phyloP scores from a whole-genome alignment of 2,113 vertebrate species.

The Lepus americanus region DNA sequence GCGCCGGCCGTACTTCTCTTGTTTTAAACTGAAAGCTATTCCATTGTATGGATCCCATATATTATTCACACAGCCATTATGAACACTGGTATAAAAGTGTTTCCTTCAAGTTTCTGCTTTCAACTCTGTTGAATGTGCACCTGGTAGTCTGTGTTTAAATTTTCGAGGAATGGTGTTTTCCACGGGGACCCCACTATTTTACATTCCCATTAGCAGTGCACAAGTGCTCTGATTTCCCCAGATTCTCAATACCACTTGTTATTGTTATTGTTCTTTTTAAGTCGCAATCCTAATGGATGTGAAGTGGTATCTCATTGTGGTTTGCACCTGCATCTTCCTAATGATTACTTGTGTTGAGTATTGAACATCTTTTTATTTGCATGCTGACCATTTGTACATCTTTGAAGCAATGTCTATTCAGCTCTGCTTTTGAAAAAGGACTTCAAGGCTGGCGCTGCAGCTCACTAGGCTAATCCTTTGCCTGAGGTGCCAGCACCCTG shows the following conservation, averaged over 20 bases:
- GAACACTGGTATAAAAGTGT: too few species aligned
- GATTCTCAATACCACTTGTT: too few species aligned
- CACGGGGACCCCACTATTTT: background rate
- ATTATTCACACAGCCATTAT: background rate
- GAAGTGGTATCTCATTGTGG: background rate
- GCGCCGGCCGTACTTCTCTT: background rate
- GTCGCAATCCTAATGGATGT: background rate
- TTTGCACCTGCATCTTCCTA: conserved; percentile 18
- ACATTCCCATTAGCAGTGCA: too few species aligned
- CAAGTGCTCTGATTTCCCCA: background rate
- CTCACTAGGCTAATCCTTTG: too few species aligned
- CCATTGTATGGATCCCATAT: background rate
- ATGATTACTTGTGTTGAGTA: background rate
- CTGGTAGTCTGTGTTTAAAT: too few species aligned
- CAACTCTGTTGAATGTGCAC: background rate
- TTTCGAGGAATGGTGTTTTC: background rate
- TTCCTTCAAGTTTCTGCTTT: background rate
- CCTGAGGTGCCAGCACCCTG: too few species aligned
- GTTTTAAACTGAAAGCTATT: background rate
- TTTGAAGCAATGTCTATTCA: background rate
- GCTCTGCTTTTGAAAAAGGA: background rate
- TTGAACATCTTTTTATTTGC: background rate
- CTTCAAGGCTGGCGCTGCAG: too few species aligned
- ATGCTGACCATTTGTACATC: background rate
- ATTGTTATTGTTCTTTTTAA: background rate